Evolutionary conservation across 2,888 invertebrate species (phyloP), one percentile per base, ranked within the genome.

Genomic region (Parnassius apollo): DNA sequence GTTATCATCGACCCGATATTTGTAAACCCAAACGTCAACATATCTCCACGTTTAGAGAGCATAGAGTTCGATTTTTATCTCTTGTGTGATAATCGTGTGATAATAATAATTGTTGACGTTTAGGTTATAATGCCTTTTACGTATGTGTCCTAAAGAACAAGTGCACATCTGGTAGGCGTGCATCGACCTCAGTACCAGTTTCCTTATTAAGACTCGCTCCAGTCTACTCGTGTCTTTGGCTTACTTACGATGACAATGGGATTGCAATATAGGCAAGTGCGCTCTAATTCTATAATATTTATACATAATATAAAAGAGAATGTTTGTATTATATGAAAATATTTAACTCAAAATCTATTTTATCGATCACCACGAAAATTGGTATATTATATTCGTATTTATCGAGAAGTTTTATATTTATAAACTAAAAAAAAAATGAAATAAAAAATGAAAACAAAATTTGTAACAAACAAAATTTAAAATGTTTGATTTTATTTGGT

Each of bases 141-240:
- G 52, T 59, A 42, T 62, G 55, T 64, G 57, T 50, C 18, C 48
- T 57, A 61, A 55, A 61, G 59, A 62, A 61, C 70, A 70, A 73
- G 68, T 66, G 75, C 75, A 76, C 82, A 83, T 81, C 80, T 83
- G 83, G 78, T 67, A 76, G 72, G 71, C 81, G 83, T 72, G 69
- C 83, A 73, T 71, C 81, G 83, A 84, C 83, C 83, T 76, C 74
- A 60, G 72, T 78, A 80, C 77, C 77, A 77, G 80, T 76, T 76
- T 72, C 65, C 62, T 68, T 67, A 66, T 66, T 65, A 62, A 66
- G 64, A 50, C 49, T 52, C 64, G 59, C 68, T 69, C 59, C 66
- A 65, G 59, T 61, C 63, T 61, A 65, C 62, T 55, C 52, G 52
- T 62, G 51, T 59, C 66, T 64, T 65, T 69, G 66, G 50, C 46